Evolutionary conservation across 2,888 invertebrate genomes (phyloP).

Genomic region (Erebia aethiops): DNA sequence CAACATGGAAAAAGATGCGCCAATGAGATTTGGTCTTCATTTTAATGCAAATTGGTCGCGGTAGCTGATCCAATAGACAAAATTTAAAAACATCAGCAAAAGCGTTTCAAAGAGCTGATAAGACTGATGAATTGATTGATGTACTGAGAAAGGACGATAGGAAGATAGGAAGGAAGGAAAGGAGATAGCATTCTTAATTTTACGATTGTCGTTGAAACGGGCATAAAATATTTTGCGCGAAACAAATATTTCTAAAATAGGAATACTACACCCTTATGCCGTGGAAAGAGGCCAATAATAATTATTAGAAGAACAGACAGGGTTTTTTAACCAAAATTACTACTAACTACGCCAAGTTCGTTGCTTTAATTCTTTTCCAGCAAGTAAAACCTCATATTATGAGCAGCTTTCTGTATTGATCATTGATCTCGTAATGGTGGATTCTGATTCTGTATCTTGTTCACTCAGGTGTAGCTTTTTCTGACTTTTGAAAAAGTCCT

Average conservation of each 20-base stretch:
- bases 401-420: not conserved
- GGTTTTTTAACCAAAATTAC: too few relatives aligned
- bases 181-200: too few relatives aligned
- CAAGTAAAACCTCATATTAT: not conserved
- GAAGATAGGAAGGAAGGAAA: too few relatives aligned
- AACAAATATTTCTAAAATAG: not conserved
- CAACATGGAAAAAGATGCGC: conserved; percentile 2
- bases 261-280: not conserved
- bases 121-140: not conserved
- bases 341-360: not conserved
- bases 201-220: not conserved
- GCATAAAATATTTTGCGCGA: not conserved
- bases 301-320: too few relatives aligned
- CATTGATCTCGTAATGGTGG: too few relatives aligned
- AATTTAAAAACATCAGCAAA: too few relatives aligned
- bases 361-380: not conserved
- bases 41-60: not conserved
- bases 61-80: not conserved
- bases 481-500: too few relatives aligned
- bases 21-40: not conserved
- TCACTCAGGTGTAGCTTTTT: too few relatives aligned
- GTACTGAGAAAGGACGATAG: too few relatives aligned
- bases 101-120: not conserved
- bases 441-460: too few relatives aligned
- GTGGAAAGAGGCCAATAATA: not conserved